Evolutionary conservation across 92 coral and sea anemone species (phyloP), one percentile per base, ranked within the genome.

Genomic region (Ricordea florida): DNA sequence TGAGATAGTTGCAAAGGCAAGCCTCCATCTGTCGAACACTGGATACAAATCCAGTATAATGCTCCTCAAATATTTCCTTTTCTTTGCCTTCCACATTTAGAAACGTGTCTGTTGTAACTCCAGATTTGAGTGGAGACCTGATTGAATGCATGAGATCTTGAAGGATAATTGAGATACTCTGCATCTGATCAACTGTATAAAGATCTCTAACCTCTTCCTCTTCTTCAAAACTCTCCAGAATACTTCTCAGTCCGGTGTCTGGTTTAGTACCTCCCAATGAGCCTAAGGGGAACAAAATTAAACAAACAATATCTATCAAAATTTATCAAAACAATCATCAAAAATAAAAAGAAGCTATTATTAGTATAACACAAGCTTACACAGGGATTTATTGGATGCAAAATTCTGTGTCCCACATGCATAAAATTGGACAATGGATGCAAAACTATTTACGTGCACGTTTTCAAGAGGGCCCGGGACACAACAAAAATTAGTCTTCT

Each of bases 81-180:
- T 72, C 90, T 79, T 89, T 92, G 37, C 93, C 96, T 41, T 85
- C 89, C 0, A 86, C 93, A 72, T 92, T 96, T 37, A 92, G 86
- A 53, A 94, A 92, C 7, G 45, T 69, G 22, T 60, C 86, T 13
- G 97, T 84, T 21, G 96, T 74, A 16, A 94, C 62, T 17, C 71
- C 87, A 50, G 61, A 42, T 71, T 81, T 66, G 21, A 94, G 85
- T 42, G 93, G 89, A 34, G 64, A 59, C 59, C 91, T 80, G 82
- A 94, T 92, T 6, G 78, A 67, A 6, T 43, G 67, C 11, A 94
- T 79, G 44, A 36, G 51, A 16, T 85, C 92, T 5, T 41, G 42
- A 17, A 94, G 77, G 31, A 92, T 74, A 3, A 63, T 55, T 9
- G 98, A 86, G 65, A 94, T 73, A 44, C 98, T 94, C 55, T 97